Base-by-base conservation (phyloP, 2,888 invertebrate species). In the Villa cingulata region DNA sequence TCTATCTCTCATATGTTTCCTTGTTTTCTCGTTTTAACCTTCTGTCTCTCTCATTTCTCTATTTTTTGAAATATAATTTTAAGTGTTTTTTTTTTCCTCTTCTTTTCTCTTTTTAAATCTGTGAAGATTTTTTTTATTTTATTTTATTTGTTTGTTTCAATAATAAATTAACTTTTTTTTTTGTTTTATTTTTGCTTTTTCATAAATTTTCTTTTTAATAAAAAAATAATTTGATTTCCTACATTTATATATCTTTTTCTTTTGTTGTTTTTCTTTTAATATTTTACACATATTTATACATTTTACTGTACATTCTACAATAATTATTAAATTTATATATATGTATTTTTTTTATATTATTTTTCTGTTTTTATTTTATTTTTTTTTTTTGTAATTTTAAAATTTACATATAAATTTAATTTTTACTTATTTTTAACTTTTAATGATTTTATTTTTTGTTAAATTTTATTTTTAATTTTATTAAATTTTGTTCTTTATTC, bases 181-280 rank as follows among this genome's bases (percentile, higher is more conserved):
- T 6, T 23, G 4, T 23, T 23, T 23, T 23, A 23, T 23, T 23
- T 23, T 23, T 23, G 23, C 4, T 6, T 23, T 23, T n/a, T n/a
- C n/a, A n/a, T n/a, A n/a, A n/a, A n/a, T n/a, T n/a, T n/a, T n/a
- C n/a, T n/a, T 23, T 23, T 23, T 23, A 23, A 23, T 23, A 23
- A 23, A 23, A 51, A 48, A 46, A 51, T 48, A 46, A 46, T 44
- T 36, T 4, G 16, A n/a, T 37, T n/a, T n/a, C n/a, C n/a, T n/a
- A n/a, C n/a, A n/a, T n/a, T n/a, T n/a, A n/a, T n/a, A n/a, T n/a
- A n/a, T n/a, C n/a, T n/a, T n/a, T n/a, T n/a, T n/a, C n/a, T n/a
- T n/a, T n/a, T n/a, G n/a, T n/a, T n/a, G n/a, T n/a, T n/a, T n/a
- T n/a, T n/a, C n/a, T n/a, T n/a, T n/a, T n/a, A n/a, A n/a, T n/a